Evolutionary conservation across 2,888 invertebrate genomes (phyloP).

Genomic region (Nymphalis polychloros): DNA sequence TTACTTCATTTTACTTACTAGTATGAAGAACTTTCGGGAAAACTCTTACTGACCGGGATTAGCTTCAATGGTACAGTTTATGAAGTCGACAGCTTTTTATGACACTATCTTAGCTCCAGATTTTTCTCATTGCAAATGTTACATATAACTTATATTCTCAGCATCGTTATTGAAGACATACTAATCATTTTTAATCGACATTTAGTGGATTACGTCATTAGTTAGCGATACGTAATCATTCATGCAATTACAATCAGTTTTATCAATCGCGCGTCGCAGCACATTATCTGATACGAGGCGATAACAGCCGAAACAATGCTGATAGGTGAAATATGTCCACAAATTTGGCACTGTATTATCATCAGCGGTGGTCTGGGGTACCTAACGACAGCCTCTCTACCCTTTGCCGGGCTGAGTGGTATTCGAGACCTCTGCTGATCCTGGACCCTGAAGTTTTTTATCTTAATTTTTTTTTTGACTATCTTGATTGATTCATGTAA

Average conservation of each 20-base stretch:
- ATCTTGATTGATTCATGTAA: slow-evolving; percentile 74
- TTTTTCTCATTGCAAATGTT: no score
- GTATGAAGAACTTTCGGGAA: no score
- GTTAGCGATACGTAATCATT: slow-evolving; percentile 37
- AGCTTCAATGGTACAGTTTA: no score
- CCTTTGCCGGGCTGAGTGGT: slow-evolving; percentile 69
- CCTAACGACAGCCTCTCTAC: slow-evolving; percentile 59
- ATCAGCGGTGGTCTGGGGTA: slow-evolving; percentile 82
- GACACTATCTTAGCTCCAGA: no score
- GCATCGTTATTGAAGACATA: not conserved
- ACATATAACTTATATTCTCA: no score
- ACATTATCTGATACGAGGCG: slow-evolving; percentile 65
- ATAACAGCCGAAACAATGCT: slow-evolving; percentile 53
- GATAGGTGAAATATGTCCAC: slow-evolving; percentile 56
- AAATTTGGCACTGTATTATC: slow-evolving; percentile 64
- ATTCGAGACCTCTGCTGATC: slow-evolving; percentile 83
- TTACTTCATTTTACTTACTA: no score
- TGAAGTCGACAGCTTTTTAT: no score
- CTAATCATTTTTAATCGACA: slow-evolving; percentile 26
- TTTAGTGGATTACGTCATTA: slow-evolving; percentile 21
- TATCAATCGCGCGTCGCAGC: slow-evolving; percentile 36
- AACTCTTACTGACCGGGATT: no score
- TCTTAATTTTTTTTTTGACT: slow-evolving; percentile 62
- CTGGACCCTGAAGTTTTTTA: slow-evolving; percentile 69
- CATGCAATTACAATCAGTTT: slow-evolving; percentile 42